These are phyloP conservation scores for Otolemur crassicaudatus DNA, from an alignment of 2,797 vertebrate species.

Conservation along the genomic window DNA sequence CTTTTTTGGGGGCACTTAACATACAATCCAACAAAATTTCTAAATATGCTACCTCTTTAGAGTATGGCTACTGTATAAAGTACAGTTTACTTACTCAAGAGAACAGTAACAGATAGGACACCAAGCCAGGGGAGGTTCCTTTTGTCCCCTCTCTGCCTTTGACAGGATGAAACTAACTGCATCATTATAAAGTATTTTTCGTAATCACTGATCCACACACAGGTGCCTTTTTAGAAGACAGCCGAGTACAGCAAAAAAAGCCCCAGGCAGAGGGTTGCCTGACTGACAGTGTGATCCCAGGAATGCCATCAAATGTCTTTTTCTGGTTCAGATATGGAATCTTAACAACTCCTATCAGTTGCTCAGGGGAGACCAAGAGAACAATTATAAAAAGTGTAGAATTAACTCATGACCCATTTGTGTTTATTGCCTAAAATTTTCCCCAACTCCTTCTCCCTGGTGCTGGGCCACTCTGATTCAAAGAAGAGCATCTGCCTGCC, in stretches of 20 bases:
- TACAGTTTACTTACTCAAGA: not conserved
- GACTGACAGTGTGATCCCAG: not conserved
- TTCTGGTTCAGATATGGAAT: not conserved
- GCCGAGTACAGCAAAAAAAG: not conserved
- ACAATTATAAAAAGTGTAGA: not conserved
- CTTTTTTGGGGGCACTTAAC: not conserved
- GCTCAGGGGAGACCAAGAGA: conserved; percentile 24
- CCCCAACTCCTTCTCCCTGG: not conserved
- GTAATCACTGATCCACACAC: not conserved
- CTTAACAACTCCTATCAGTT: conserved; percentile 14
- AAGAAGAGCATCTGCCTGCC: not conserved
- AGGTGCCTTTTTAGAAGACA: conserved; percentile 12
- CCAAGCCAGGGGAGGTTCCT: not conserved
- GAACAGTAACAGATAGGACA: not conserved
- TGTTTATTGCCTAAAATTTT: conserved; percentile 36
- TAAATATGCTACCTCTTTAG: conserved; percentile 28
- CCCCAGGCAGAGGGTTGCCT: not conserved
- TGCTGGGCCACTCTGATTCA: not conserved
- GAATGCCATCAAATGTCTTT: not conserved
- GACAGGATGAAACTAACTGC: conserved; percentile 2
- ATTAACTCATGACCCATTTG: conserved; percentile 12
- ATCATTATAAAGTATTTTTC: conserved; percentile 8
- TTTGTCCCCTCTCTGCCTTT: not conserved
- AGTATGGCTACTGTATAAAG: not conserved
- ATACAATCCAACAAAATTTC: conserved; percentile 22